A percentile compares a stretch with the other conserved stretches of the same genome.
Evolutionary conservation across 2,797 vertebrate species (phyloP).

Genomic region (Gobio occitaniae): DNA sequence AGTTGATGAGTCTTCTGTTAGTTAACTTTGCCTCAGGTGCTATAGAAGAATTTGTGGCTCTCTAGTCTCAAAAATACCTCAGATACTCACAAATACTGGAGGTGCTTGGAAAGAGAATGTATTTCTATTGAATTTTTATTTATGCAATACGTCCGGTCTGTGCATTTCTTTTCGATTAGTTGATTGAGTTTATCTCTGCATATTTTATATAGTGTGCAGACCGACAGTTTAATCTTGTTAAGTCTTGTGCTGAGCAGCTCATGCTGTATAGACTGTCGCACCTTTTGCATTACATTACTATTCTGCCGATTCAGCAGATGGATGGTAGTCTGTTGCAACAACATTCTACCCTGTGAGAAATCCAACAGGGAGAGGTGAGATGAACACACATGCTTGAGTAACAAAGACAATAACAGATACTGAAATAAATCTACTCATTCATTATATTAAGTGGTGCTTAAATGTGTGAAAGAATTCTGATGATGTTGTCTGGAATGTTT

Average conservation of each 20-base stretch:
- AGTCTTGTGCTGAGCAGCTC: constrained; percentile 23
- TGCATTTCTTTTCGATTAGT: neutral
- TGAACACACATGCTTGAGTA: constrained; percentile 20
- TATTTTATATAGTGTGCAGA: neutral
- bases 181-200: neutral
- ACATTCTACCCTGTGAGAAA: constrained; percentile 6
- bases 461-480: neutral
- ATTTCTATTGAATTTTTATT: neutral
- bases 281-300: constrained; percentile 40
- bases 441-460: neutral
- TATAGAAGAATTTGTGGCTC: neutral
- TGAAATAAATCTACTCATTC: constrained; percentile 7
- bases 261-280: constrained; percentile 1
- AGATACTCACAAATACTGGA: neutral
- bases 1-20: constrained; percentile 35
- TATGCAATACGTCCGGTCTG: neutral
- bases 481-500: neutral
- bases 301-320: constrained; percentile 32
- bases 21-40: constrained; percentile 26
- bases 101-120: neutral
- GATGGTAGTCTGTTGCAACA: constrained; percentile 13
- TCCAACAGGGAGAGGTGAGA: constrained; percentile 16
- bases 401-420: constrained; percentile 23
- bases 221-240: constrained; percentile 13
- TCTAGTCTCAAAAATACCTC: constrained; percentile 11